Percentiles rank a stretch among this genome's conserved stretches.
Evolutionary conservation across 2,888 invertebrate genomes (phyloP).

Genomic region (Allacma fusca): DNA sequence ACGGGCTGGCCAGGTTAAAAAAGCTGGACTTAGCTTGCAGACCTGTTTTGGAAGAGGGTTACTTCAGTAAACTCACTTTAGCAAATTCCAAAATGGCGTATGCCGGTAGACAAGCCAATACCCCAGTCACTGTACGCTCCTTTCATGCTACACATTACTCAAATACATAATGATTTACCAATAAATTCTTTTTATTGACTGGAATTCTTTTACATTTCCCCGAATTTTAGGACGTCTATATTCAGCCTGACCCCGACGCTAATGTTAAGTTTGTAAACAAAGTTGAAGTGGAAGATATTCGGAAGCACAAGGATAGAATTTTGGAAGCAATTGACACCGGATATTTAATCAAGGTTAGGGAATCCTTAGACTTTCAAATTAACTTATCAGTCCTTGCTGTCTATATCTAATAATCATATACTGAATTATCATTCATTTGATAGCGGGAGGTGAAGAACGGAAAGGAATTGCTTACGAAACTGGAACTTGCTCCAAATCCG

Average conservation of each 20-base stretch:
- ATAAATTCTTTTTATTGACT: too few relatives aligned
- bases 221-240: neutral
- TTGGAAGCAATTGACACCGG: conserved; percentile 74
- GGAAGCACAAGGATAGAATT: conserved; percentile 79
- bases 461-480: too few relatives aligned
- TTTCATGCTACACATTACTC: too few relatives aligned
- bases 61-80: conserved; percentile 77
- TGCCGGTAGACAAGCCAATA: conserved; percentile 55
- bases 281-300: conserved; percentile 71
- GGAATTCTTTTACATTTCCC: too few relatives aligned
- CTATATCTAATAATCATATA: too few relatives aligned
- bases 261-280: neutral
- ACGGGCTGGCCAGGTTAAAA: conserved; percentile 73
- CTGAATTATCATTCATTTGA: too few relatives aligned
- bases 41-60: conserved; percentile 75
- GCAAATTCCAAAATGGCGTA: conserved; percentile 50
- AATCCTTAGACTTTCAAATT: neutral
- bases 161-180: too few relatives aligned
- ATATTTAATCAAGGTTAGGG: neutral
- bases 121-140: conserved; percentile 45
- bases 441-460: too few relatives aligned
- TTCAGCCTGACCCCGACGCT: neutral
- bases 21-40: conserved; percentile 72
- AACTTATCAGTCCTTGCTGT: neutral
- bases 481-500: conserved; percentile 63